Percentiles rank a stretch among this genome's conserved stretches.
Conservation (phyloP, 2,113 vertebrate genomes). For the Xiphophorus couchianus region DNA sequence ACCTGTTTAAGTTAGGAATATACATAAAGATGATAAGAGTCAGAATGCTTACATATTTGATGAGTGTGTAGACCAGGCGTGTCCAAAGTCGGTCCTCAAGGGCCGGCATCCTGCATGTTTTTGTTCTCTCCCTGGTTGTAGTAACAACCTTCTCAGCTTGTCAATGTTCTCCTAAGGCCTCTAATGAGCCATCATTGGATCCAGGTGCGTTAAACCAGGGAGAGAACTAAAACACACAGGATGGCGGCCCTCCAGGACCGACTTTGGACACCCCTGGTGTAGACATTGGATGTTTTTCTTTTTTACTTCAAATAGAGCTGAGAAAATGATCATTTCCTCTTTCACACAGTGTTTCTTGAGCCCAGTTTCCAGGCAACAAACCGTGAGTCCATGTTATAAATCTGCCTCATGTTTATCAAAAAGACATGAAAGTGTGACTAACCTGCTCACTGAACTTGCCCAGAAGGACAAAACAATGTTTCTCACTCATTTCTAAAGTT, state of each 20-base stretch:
- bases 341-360: background rate
- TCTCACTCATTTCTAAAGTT: background rate
- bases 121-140: too few species aligned
- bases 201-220: too few species aligned
- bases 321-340: slow-evolving; percentile 4
- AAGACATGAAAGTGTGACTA: background rate
- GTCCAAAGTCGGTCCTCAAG: too few species aligned
- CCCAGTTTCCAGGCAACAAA: slow-evolving; percentile 33
- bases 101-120: too few species aligned
- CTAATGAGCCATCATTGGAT: too few species aligned
- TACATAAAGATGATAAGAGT: background rate
- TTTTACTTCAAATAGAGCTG: background rate
- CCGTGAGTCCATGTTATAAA: background rate
- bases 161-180: too few species aligned
- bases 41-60: background rate
- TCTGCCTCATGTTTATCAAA: slow-evolving; percentile 1
- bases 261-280: too few species aligned
- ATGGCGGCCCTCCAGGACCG: too few species aligned
- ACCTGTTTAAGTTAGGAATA: background rate
- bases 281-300: background rate
- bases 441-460: background rate
- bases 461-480: background rate
- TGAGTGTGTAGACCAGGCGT: background rate
- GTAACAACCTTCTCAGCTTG: too few species aligned
- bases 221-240: too few species aligned